phyloP scores from a whole-genome alignment of 2,888 invertebrate species.

The Agrotis segetum region DNA sequence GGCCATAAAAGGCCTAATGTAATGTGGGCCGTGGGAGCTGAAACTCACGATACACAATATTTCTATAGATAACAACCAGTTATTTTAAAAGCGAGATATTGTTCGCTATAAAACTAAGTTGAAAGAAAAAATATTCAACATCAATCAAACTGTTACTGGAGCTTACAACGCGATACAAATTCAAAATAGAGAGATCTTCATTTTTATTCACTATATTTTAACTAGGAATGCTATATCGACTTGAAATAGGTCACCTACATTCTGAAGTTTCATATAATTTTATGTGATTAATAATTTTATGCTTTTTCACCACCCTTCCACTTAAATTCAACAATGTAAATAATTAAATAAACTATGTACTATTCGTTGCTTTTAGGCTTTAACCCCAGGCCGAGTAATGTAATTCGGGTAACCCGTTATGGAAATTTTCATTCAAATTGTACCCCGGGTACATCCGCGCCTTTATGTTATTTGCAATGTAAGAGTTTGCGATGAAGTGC shows the following conservation, averaged over 20 bases:
- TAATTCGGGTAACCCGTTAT: slow-evolving; percentile 24
- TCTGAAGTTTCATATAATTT: not conserved
- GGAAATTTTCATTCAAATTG: slow-evolving; percentile 34
- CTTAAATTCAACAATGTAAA: not conserved
- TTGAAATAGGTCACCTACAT: slow-evolving; percentile 14
- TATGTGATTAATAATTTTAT: not conserved
- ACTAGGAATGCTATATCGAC: not conserved
- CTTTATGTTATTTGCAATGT: not conserved
- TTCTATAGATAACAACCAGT: slow-evolving; percentile 44
- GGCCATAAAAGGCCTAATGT: slow-evolving; percentile 55
- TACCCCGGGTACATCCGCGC: not conserved
- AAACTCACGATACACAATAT: slow-evolving; percentile 49
- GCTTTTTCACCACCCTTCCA: not conserved
- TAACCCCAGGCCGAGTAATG: not conserved
- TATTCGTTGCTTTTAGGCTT: slow-evolving; percentile 1
- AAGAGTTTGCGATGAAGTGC: not conserved
- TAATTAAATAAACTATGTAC: slow-evolving; percentile 28
- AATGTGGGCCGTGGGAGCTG: slow-evolving; percentile 48
- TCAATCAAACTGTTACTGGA: slow-evolving; percentile 33
- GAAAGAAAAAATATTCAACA: slow-evolving; percentile 23
- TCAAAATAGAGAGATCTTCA: slow-evolving; percentile 14
- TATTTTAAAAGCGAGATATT: slow-evolving; percentile 33
- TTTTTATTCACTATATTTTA: slow-evolving; percentile 17
- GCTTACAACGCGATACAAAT: slow-evolving; percentile 24
- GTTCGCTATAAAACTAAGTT: slow-evolving; percentile 10